phyloP scores from a whole-genome alignment of 2,888 invertebrate species.

The Ormyrus pomaceus region DNA sequence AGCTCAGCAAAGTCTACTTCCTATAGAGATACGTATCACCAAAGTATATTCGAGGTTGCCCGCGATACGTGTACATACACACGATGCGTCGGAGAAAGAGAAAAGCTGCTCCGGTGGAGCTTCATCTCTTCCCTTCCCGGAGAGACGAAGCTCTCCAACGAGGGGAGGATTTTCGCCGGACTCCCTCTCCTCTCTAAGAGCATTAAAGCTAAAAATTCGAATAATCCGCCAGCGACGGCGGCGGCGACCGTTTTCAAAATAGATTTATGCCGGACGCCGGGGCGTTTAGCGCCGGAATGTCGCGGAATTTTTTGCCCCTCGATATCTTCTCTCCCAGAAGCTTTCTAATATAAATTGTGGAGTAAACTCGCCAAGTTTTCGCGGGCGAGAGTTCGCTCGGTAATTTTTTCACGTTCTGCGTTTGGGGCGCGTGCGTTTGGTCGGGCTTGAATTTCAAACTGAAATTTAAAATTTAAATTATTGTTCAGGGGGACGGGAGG shows the following conservation, averaged over 20 bases:
- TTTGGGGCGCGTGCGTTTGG: background rate
- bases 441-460: background rate
- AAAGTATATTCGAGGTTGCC: background rate
- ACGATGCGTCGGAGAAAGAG: no score
- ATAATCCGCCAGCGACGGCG: background rate
- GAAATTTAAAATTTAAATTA: conserved; percentile 23
- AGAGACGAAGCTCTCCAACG: background rate
- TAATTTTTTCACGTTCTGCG: conserved; percentile 6
- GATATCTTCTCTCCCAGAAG: background rate
- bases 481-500: background rate
- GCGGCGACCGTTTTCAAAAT: conserved; percentile 19
- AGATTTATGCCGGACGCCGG: background rate
- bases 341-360: conserved; percentile 16
- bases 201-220: conserved; percentile 34
- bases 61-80: no score
- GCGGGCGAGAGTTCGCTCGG: no score
- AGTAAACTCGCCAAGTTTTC: conserved; percentile 10
- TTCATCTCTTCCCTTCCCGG: background rate
- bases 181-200: background rate
- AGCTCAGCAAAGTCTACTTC: conserved; percentile 1
- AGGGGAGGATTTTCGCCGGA: background rate
- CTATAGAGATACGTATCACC: background rate
- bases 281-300: conserved; percentile 3
- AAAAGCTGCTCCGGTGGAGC: conserved; percentile 1
- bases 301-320: background rate